phyloP scores from a whole-genome alignment of 2,888 invertebrate genomes.

The Alcis repandata region DNA sequence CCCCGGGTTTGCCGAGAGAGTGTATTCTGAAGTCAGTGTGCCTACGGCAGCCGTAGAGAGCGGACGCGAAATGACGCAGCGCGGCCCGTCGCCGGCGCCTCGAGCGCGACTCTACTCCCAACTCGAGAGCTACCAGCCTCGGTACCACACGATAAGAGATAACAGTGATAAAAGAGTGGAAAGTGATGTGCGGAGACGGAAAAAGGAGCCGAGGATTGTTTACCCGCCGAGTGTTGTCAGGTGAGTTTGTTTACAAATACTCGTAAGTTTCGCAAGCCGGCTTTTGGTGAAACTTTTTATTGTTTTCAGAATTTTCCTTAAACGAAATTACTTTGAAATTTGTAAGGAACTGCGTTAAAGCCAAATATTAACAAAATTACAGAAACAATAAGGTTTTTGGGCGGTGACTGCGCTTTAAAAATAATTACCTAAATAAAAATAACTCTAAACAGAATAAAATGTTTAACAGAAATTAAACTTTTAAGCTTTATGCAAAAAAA shows the following conservation, averaged over 20 bases:
- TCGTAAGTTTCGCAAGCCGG: slow-evolving; percentile 26
- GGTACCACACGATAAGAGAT: slow-evolving; percentile 83
- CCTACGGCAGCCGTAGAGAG: slow-evolving; percentile 66
- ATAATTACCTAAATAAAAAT: no score
- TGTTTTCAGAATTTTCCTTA: background rate
- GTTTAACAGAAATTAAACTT: no score
- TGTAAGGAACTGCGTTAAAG: background rate
- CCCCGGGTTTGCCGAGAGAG: slow-evolving; percentile 75
- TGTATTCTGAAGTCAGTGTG: slow-evolving; percentile 67
- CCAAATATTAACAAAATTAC: no score
- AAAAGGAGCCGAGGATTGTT: slow-evolving; percentile 73
- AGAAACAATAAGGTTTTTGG: no score
- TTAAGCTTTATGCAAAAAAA: no score
- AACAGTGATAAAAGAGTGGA: slow-evolving; percentile 81
- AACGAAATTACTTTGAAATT: background rate
- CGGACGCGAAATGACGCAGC: slow-evolving; percentile 76
- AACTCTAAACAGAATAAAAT: no score
- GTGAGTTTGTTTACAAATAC: slow-evolving; percentile 58
- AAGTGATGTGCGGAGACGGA: slow-evolving; percentile 76
- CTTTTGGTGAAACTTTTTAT: slow-evolving; percentile 10
- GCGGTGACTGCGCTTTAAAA: no score
- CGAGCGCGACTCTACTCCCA: slow-evolving; percentile 81
- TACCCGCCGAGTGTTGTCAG: slow-evolving; percentile 65
- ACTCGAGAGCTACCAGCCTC: slow-evolving; percentile 84
- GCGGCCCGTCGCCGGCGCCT: slow-evolving; percentile 73